Conservation (phyloP, 2,797 vertebrate genomes). For the Eospalax fontanierii region DNA sequence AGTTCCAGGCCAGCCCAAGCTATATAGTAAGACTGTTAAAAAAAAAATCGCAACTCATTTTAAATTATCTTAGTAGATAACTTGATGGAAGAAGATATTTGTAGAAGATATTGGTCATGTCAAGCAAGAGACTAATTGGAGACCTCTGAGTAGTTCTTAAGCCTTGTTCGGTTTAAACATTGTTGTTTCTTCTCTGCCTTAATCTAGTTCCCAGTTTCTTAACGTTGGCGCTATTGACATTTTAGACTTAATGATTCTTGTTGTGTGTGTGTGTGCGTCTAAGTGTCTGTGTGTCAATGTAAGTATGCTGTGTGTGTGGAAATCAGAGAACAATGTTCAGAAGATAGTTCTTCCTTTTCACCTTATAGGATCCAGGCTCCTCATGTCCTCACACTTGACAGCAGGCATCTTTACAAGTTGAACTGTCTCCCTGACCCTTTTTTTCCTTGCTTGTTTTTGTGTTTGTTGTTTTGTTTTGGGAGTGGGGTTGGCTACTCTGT, state of each 20-base stretch:
- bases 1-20: no score
- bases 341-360: no score
- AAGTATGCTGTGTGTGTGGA: no score
- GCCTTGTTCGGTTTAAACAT: not conserved
- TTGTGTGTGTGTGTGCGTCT: not conserved
- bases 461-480: not conserved
- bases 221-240: not conserved
- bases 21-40: no score
- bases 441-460: not conserved
- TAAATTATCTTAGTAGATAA: not conserved
- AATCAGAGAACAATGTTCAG: no score
- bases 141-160: no score
- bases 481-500: not conserved
- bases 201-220: constrained; percentile 21
- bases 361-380: no score
- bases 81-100: constrained; percentile 22
- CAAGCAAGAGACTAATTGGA: not conserved
- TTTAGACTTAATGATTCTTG: not conserved
- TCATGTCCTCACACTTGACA: no score
- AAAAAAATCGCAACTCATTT: no score
- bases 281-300: no score
- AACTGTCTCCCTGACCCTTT: no score
- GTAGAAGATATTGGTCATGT: not conserved
- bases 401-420: no score
- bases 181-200: not conserved